These are phyloP conservation scores for Hemitrygon akajei DNA, from an alignment of 2,797 vertebrate genomes.

Conservation along the genomic window DNA sequence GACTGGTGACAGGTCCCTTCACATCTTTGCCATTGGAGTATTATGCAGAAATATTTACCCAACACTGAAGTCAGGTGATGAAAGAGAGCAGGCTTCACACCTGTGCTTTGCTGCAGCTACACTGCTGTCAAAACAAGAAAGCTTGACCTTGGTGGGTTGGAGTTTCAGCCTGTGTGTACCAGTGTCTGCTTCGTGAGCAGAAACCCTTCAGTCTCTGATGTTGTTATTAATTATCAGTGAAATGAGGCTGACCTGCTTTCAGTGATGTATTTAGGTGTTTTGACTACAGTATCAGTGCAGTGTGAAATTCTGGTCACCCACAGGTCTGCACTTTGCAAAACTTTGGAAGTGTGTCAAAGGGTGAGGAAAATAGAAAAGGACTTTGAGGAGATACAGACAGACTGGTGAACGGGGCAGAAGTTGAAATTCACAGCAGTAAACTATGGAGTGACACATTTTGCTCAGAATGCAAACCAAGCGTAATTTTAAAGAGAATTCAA, in stretches of 20 bases:
- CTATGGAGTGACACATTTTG: too few species aligned
- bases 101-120: not conserved
- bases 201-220: not conserved
- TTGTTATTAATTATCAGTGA: not conserved
- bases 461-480: too few species aligned
- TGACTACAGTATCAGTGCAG: not conserved
- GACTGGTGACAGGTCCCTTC: not conserved
- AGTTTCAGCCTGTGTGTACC: not conserved
- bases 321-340: too few species aligned
- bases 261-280: not conserved
- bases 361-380: too few species aligned
- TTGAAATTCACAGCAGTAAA: too few species aligned
- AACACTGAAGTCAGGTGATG: not conserved
- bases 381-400: too few species aligned
- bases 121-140: not conserved
- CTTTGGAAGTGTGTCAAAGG: too few species aligned
- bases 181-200: not conserved
- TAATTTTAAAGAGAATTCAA: too few species aligned
- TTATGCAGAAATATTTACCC: constrained; percentile 28
- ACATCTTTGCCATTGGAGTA: not conserved
- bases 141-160: not conserved
- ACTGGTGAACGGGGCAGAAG: too few species aligned
- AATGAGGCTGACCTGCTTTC: not conserved
- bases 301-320: too few species aligned
- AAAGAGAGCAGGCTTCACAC: not conserved